Evolutionary conservation across 1,140 invertebrate species (phyloP), one percentile per base, ranked within the genome.

Genomic region (Meloidogyne chitwoodi): DNA sequence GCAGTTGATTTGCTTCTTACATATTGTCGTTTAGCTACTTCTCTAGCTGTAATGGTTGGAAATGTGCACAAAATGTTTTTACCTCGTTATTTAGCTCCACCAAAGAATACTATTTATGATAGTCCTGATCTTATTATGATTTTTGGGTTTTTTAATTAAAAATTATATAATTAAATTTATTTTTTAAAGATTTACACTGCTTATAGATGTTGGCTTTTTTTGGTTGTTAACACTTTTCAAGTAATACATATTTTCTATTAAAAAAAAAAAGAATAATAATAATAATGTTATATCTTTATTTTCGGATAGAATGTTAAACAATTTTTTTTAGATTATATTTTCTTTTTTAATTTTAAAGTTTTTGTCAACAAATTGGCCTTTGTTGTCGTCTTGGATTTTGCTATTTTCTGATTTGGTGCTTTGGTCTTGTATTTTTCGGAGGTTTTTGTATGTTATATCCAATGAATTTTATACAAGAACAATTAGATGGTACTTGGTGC

Each of bases 61-160:
- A 83, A 81, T 62, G 34, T 84, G 14, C 80, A 84, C 69, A 83
- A 84, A 69, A 82, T 63, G 26, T 83, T 81, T 62, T 27, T 81
- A n/a, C 82, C 80, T 27, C 22, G 41, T n/a, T 80, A 80, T 62
- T 77, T 77, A 16, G 29, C 69, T 27, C 22, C 56, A 67, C 74
- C 80, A 26, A 44, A 66, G 16, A 10, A 82, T 24, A 29, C 80
- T 38, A 24, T 84, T 31, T 77, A 82, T 64, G 79, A 80, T 26
- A 83, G 81, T 73, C 80, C 80, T n/a, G 80, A 81, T 29, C 26
- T 81, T 26, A 14, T 81, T 1, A 81, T 81, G 81, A n/a, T 84
- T 14, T 81, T 81, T 61, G 84, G 83, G 75, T 79, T 62, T 12
- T 81, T 38, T 63, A 24, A 31, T 31, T 31, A 31, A 64, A 8